Base-by-base conservation (phyloP, 1,140 invertebrate species). In the Piezodorus guildinii region DNA sequence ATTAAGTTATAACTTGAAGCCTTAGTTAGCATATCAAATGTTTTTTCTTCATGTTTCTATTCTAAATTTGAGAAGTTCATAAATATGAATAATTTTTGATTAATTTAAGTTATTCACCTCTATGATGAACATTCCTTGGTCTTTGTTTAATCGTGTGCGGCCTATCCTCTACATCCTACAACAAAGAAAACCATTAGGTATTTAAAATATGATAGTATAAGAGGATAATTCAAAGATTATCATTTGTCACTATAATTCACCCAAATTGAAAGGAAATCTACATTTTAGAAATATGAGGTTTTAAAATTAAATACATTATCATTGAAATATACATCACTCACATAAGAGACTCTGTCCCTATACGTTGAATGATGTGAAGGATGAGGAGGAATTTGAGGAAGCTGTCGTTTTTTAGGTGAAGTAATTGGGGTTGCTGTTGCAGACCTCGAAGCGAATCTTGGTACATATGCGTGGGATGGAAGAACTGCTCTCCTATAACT, bases 321-420 rank as follows among this genome's bases (percentile, higher is more conserved):
- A 30, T 39, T 15, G 44, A 34, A 61, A 17, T 61, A 19, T 27
- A 14, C 10, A 43, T 15, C 34, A 60, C 64, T 66, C 58, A 71
- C 69, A 63, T 70, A 69, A 61, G 70, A 52, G 34, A 70, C 66
- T 62, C 71, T 63, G 51, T 72, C 68, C 17, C 66, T 65, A 34
- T 70, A 66, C 9, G 19, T 25, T 15, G 69, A 63, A 51, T 70
- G 65, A 19, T 68, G 67, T 44, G 69, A 62, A 21, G 67, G 62
- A 60, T 63, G 65, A 72, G 65, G 76, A 71, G 88, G 91, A 71
- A 96, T 92, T 76, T 92, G 89, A 68, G 94, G 94, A 68, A 97
- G 81, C 78, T 96, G 93, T 66, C 94, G 80, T 77, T 96, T 96
- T 77, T 96, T 95, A 27, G 93, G 92, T 43, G 92, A 95, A 46